A percentile compares a stretch with the other conserved stretches of the same genome.
Evolutionary conservation across 2,113 vertebrate species (phyloP).

Genomic region (Atrichornis clamosus): DNA sequence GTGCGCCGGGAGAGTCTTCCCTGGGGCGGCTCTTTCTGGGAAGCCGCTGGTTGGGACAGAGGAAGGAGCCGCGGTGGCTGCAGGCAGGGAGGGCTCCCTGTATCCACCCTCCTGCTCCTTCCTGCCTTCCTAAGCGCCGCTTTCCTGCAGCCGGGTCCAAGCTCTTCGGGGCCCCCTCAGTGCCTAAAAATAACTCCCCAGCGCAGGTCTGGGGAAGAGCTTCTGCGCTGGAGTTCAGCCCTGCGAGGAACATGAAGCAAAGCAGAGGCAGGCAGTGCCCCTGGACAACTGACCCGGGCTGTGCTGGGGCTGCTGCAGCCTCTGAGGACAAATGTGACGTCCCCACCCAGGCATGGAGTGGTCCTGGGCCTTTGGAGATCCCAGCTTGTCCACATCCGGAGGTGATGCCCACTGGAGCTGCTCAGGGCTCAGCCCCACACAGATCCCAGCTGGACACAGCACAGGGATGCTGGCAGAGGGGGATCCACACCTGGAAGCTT

Average conservation of each 20-base stretch:
- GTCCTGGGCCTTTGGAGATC: background rate
- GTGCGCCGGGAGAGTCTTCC: background rate
- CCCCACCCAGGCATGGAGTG: background rate
- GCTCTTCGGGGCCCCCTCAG: background rate
- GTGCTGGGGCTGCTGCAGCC: background rate
- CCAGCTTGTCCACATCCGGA: background rate
- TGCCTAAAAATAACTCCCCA: conserved; percentile 46
- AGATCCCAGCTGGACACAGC: background rate
- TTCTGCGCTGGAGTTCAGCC: background rate
- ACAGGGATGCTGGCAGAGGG: fast-evolving
- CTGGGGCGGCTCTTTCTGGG: background rate
- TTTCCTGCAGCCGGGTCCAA: conserved; percentile 50
- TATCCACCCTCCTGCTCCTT: conserved; percentile 55
- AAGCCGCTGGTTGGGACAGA: background rate
- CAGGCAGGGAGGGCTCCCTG: conserved; percentile 33
- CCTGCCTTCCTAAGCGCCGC: conserved; percentile 28
- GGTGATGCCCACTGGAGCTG: no score
- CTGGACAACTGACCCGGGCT: fast-evolving
- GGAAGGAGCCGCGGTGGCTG: conserved; percentile 66
- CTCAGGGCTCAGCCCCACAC: background rate
- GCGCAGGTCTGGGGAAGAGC: background rate
- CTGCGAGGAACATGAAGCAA: background rate
- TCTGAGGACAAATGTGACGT: background rate
- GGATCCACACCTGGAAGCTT: background rate
- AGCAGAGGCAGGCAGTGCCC: background rate